Conservation (phyloP, 2,113 vertebrate species). For the Diadophis punctatus region DNA sequence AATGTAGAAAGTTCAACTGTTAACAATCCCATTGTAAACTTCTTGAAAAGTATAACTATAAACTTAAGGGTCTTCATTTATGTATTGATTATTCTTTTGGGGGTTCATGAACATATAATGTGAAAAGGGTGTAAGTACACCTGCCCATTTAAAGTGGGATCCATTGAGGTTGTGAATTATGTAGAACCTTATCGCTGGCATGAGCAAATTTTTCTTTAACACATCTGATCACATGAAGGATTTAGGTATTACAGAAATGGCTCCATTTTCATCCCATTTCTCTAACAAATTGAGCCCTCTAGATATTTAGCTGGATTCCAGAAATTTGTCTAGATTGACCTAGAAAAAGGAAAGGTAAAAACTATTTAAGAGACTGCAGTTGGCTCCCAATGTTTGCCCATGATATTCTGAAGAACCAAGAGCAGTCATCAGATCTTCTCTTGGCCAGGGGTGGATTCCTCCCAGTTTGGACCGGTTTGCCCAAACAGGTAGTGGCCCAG, state of each 20-base stretch:
- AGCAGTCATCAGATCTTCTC: background rate
- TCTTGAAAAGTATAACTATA: background rate
- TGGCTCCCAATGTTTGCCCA: background rate
- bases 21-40: background rate
- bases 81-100: background rate
- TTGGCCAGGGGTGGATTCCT: no score
- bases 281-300: background rate
- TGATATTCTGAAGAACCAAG: background rate
- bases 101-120: background rate
- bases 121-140: background rate
- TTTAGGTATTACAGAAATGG: background rate
- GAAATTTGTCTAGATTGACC: background rate
- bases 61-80: background rate
- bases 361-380: background rate
- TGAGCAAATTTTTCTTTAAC: background rate
- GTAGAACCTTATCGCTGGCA: background rate
- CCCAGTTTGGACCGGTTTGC: no score
- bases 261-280: background rate
- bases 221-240: background rate
- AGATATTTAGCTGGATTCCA: background rate
- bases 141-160: background rate
- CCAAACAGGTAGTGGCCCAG: no score
- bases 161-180: background rate
- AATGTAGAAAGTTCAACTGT: background rate
- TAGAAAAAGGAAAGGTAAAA: background rate